Base-by-base conservation (phyloP, 2,888 invertebrate species). In the Lymantria monacha region DNA sequence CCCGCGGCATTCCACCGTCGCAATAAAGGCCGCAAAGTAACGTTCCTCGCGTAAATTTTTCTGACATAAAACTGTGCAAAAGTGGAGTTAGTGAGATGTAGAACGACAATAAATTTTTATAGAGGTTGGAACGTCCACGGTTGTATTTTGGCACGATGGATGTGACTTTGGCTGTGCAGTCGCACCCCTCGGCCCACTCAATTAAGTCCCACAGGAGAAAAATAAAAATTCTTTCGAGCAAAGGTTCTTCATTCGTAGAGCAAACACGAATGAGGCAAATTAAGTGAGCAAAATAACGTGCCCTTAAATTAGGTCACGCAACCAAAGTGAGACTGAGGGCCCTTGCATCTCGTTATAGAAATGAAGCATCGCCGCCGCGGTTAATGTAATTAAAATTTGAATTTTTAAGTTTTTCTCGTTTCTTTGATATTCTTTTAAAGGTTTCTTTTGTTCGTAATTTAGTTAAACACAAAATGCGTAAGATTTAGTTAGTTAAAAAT, bases 41-140 rank as follows among this genome's bases (percentile, higher is more conserved):
- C 81, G 85, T 83, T 81, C 74, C 67, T 74, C 79, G 86, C 89
- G 89, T 90, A 90, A 85, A 89, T 90, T 88, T 91, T 90, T 91
- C 85, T 85, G 85, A 88, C 90, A 83, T 90, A 90, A 91, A 91
- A 90, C 85, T 85, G 80, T 85, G 84, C 85, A 91, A 87, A 89
- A 89, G 85, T 87, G 82, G 85, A 87, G 76, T 89, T 87, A 89
- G 88, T 85, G 80, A 87, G 89, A 91, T 86, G 85, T 89, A 87
- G 75, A 82, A 77, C 78, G 82, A 84, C 87, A 81, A 87, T 90
- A 90, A 90, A 90, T 81, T 89, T 90, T 88, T 88, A 87, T 87
- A 78, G 83, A 79, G 80, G 82, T 72, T 62, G 62, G 61, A 61
- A 52, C 58, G 69, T 46, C 53, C 51, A 51, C 56, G 61, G 61